Evolutionary conservation across 2,113 vertebrate genomes (phyloP), one percentile per base, ranked within the genome.

Genomic region (Actinemys pallida): DNA sequence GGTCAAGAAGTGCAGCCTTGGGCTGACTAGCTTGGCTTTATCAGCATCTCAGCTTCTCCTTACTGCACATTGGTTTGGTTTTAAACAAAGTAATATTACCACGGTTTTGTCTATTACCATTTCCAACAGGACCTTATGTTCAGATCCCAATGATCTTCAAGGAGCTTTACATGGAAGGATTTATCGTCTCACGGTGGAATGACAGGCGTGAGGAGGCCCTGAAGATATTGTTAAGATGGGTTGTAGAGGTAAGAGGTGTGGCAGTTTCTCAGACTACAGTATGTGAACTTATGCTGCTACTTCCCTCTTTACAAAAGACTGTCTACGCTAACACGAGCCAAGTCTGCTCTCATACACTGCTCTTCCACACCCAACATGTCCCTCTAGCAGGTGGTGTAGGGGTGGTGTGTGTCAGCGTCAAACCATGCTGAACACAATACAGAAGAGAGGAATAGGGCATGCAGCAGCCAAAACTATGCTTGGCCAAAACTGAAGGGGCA

Each of bases 151-250:
- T 99, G 84, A 95, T 99, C 89, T n/a, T 98, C 5, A 98, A 98
- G 49, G 90, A 99, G 29, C 97, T 99, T 53, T 98, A 24, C 27
- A 98, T 99, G 97, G 98, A 99, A 97, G 99, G 99, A 24, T 99
- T 99, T 93, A 0, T 99, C 16, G 96, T 98, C 45, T 2, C 0
- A 39, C 97, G 97, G 56, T 99, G 99, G 99, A 79, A 59, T 6
- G 89, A 98, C 31, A 98, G 97, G 85, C 5, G 97, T 42, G 97
- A 98, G 0, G 99, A 99, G 89, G 98, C 98, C 81, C 78, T 98
- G 81, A 98, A 91, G 11, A 98, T 98, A 78, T 96, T 99, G 93
- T 92, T 99, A 89, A 97, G 97, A 10, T 99, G 99, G 99, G 92
- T 98, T 0, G 2, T 96, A 72, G 99, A 99, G 99, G 99, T 99